These are phyloP conservation scores for Littorina saxatilis DNA, from an alignment of 1,140 invertebrate species.

Conservation along the genomic window DNA sequence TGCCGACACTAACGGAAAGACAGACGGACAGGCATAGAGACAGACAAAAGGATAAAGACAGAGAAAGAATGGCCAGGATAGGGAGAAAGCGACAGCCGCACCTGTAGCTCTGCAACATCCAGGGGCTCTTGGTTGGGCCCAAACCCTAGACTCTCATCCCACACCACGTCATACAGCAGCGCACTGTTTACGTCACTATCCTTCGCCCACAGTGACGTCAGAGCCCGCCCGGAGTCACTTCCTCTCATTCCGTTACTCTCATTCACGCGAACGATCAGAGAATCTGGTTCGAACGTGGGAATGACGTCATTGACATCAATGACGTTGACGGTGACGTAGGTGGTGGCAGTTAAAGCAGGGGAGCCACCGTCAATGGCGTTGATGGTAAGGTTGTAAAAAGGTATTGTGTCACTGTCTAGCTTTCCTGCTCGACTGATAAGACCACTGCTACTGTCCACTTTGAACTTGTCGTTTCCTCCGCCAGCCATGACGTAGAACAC, in stretches of 20 bases:
- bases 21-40: background rate
- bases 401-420: slow-evolving; percentile 53
- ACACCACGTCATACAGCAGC: slow-evolving; percentile 28
- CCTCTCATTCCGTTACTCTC: background rate
- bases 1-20: background rate
- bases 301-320: slow-evolving; percentile 60
- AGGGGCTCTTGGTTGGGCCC: slow-evolving; percentile 17
- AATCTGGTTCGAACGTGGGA: slow-evolving; percentile 43
- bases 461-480: slow-evolving; percentile 55
- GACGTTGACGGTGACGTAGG: slow-evolving; percentile 48
- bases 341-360: slow-evolving; percentile 38
- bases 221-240: background rate
- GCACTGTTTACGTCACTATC: slow-evolving; percentile 41
- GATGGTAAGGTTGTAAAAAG: slow-evolving; percentile 50
- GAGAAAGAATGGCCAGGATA: too few relatives aligned
- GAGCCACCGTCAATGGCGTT: slow-evolving; percentile 58
- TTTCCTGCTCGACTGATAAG: slow-evolving; percentile 52
- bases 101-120: slow-evolving; percentile 36
- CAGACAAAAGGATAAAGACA: too few relatives aligned
- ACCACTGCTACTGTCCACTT: slow-evolving; percentile 57
- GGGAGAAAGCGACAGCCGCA: too few relatives aligned
- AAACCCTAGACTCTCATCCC: slow-evolving; percentile 9
- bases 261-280: background rate
- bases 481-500: slow-evolving; percentile 57
- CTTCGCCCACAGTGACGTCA: slow-evolving; percentile 33